Evolutionary conservation across 2,888 invertebrate species (phyloP), one percentile per base, ranked within the genome.

Genomic region (Eupsilia transversa): DNA sequence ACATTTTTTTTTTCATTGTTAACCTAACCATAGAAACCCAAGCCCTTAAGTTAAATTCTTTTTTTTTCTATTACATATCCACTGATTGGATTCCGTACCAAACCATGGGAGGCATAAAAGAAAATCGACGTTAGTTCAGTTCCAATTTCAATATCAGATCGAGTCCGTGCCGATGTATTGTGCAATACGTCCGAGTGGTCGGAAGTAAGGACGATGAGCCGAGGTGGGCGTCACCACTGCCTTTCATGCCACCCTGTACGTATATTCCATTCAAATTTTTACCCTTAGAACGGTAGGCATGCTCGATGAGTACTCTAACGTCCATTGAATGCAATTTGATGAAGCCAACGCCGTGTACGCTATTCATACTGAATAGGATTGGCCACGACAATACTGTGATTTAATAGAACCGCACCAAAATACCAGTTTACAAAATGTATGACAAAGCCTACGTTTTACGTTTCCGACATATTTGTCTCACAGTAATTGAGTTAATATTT

Each of bases 211-310:
- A 90, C 90, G 89, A 89, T 90, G 92, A 89, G 88, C 89, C 90
- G 83, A 83, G 74, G 83, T 87, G 79, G 81, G 82, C 87, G 87
- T 84, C 82, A 85, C 82, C 81, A 77, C 72, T 87, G 85, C 88
- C 88, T 89, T 91, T 90, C 89, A 92, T 89, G 73, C 84, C 78
- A 82, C 86, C 86, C 89, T 87, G 89, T 90, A 92, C 93, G 91
- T 91, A 92, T 93, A 93, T 93, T 92, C 95, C 93, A 96, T 96
- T 96, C 95, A 96, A 95, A 96, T 96, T 96, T 96, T 96, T 96
- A 94, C 95, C 95, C 96, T 92, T 92, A 91, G 89, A 90, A 88
- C 91, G 88, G 84, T 86, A 89, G 89, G 91, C 89, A 92, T 92
- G 93, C 91, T 93, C 94, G 91, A 94, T 91, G 94, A 95, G 96